Percentiles rank a stretch among this genome's conserved stretches.
Evolutionary conservation across 2,888 invertebrate genomes (phyloP).

Genomic region (Acronicta alni): DNA sequence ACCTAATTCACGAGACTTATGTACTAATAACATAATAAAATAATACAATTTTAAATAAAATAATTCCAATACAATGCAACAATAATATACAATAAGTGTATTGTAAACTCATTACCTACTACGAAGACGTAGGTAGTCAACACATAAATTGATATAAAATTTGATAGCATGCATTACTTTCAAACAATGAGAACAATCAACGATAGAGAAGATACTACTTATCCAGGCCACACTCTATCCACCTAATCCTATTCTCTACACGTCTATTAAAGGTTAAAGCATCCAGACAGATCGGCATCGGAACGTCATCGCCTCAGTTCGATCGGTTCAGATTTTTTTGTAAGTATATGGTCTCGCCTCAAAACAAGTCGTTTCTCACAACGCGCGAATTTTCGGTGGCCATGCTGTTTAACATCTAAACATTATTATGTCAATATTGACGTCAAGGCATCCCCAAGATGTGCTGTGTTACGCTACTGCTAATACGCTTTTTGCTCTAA

Average conservation of each 20-base stretch:
- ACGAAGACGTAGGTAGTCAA: constrained; percentile 10
- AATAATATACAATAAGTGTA: constrained; percentile 22
- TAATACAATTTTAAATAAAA: constrained; percentile 11
- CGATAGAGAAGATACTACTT: constrained; percentile 6
- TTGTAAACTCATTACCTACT: constrained; percentile 33
- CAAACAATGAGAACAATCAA: constrained; percentile 40
- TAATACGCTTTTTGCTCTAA: too few relatives aligned
- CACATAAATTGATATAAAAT: constrained; percentile 49
- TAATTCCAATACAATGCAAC: not conserved
- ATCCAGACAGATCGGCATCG: not conserved
- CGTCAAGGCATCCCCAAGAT: too few relatives aligned
- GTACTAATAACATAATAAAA: constrained; percentile 13
- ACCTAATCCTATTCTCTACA: constrained; percentile 2
- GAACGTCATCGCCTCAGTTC: not conserved
- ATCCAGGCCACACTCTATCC: not conserved
- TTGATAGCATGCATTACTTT: constrained; percentile 16
- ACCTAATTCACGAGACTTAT: constrained; percentile 18
- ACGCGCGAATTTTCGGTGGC: too few relatives aligned
- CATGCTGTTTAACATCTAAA: too few relatives aligned
- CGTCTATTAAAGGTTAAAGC: constrained; percentile 10
- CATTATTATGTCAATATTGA: too few relatives aligned
- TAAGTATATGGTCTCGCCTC: too few relatives aligned
- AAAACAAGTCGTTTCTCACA: not conserved
- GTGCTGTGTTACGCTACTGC: too few relatives aligned
- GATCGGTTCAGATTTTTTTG: not conserved